Conservation (phyloP, 2,888 invertebrate genomes). For the Morpho deidamia region DNA sequence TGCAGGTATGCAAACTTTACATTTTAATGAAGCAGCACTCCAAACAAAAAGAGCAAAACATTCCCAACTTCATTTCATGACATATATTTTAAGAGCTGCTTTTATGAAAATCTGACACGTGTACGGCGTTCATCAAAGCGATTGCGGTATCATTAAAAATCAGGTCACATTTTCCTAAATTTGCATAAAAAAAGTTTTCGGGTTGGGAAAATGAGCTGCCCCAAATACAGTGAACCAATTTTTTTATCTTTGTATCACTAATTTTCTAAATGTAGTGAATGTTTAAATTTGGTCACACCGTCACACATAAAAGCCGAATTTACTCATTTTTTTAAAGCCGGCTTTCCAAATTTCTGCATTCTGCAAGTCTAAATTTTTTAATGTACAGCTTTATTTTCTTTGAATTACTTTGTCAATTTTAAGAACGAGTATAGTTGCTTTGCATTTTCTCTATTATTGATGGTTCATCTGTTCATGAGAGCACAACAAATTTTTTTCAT, state of each 20-base stretch:
- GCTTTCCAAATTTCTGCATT: no score
- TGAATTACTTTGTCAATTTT: no score
- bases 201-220: slow-evolving; percentile 36
- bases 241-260: slow-evolving; percentile 37
- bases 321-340: no score
- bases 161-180: slow-evolving; percentile 69
- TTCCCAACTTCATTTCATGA: slow-evolving; percentile 10
- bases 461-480: no score
- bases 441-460: no score
- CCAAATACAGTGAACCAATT: slow-evolving; percentile 53
- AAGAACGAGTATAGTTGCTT: no score
- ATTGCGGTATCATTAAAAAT: slow-evolving; percentile 71
- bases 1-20: neutral
- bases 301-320: neutral
- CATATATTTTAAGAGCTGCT: slow-evolving; percentile 17
- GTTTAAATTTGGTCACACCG: slow-evolving; percentile 4
- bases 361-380: no score
- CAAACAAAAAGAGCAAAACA: slow-evolving; percentile 8
- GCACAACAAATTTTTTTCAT: no score
- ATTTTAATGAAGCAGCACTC: neutral
- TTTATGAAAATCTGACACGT: slow-evolving; percentile 22
- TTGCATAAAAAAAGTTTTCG: slow-evolving; percentile 69
- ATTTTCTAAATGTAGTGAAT: neutral
- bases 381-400: no score
- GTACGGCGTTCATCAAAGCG: slow-evolving; percentile 58